Percentiles rank a stretch among this genome's conserved stretches.
phyloP scores from a whole-genome alignment of 2,113 vertebrate species.

The Sakesphorus luctuosus region DNA sequence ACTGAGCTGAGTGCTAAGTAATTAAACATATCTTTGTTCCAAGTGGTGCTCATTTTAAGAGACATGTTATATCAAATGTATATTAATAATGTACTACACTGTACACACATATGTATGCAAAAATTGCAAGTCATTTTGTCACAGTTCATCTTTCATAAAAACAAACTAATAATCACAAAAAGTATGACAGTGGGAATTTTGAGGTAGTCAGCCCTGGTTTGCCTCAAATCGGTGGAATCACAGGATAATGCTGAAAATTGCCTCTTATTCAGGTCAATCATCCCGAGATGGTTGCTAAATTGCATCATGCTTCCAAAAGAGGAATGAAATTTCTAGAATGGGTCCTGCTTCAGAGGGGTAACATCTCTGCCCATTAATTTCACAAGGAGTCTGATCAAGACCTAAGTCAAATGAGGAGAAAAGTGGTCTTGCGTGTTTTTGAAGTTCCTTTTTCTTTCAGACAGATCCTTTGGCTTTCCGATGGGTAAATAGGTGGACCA shows the following conservation, averaged over 20 bases:
- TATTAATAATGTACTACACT: not conserved
- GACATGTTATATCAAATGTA: not conserved
- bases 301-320: not conserved
- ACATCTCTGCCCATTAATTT: not conserved
- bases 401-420: constrained; percentile 14
- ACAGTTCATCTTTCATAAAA: not conserved
- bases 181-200: not conserved
- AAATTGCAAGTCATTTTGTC: not conserved
- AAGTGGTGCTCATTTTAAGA: not conserved
- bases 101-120: not conserved
- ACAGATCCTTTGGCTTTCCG: not conserved
- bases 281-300: not conserved
- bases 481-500: constrained; percentile 22
- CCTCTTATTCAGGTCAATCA: not conserved
- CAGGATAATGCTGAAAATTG: not conserved
- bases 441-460: not conserved
- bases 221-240: not conserved
- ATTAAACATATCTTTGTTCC: not conserved
- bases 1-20: not conserved
- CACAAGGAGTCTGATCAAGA: not conserved
- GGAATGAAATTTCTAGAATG: not conserved
- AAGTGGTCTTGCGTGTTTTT: not conserved
- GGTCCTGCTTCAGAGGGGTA: not conserved
- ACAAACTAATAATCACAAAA: not conserved
- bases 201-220: not conserved